Evolutionary conservation across 2,113 vertebrate species (phyloP).

Genomic region (Acanthisitta chloris): DNA sequence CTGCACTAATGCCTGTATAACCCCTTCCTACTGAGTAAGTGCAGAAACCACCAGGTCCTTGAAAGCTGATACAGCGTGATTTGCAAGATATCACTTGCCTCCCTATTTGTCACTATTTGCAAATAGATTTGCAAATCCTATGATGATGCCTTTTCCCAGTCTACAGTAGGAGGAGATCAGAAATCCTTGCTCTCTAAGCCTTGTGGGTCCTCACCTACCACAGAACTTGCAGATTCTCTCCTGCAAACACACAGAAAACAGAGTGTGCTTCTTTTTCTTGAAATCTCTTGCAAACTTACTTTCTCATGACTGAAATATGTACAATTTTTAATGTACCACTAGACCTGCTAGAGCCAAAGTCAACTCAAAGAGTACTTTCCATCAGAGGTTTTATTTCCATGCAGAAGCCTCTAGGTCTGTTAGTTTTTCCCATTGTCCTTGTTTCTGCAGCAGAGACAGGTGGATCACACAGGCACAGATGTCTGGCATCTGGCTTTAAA

Average conservation of each 20-base stretch:
- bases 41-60: background rate
- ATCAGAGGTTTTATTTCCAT: background rate
- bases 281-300: background rate
- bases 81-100: background rate
- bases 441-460: background rate
- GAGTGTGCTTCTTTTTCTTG: background rate
- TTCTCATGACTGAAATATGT: background rate
- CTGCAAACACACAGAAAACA: background rate
- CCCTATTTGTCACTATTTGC: background rate
- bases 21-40: background rate
- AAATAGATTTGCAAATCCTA: background rate
- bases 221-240: background rate
- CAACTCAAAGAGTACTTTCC: background rate
- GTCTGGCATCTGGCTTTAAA: conserved; percentile 26
- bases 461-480: conserved; percentile 3
- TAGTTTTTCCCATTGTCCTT: background rate
- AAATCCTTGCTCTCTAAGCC: background rate
- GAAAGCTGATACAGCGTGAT: background rate
- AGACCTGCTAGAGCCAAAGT: background rate
- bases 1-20: background rate
- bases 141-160: background rate
- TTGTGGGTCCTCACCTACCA: background rate
- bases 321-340: background rate
- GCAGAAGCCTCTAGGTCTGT: background rate
- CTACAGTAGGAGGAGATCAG: background rate